Evolutionary conservation across 2,113 vertebrate species (phyloP).

Genomic region (Campylomormyrus numenius): DNA sequence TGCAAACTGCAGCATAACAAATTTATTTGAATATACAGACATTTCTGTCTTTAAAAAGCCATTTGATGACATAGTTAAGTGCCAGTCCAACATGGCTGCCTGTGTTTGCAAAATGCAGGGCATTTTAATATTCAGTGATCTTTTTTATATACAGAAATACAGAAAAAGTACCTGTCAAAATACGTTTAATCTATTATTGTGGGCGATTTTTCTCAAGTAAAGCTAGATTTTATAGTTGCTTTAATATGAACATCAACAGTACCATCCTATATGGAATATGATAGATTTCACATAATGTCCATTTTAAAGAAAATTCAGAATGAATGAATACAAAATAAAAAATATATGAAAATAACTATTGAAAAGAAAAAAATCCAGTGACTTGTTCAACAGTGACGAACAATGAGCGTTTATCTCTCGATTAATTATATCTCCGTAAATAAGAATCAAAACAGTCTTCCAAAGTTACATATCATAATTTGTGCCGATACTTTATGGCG

Average conservation of each 20-base stretch:
- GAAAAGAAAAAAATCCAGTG: neutral
- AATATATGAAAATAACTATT: neutral
- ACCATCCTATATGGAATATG: neutral
- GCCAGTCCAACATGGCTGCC: neutral
- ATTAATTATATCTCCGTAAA: constrained; percentile 4
- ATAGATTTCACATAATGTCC: neutral
- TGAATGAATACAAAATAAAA: neutral
- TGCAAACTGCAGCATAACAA: neutral
- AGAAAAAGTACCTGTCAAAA: neutral
- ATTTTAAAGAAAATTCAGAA: neutral
- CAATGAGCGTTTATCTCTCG: neutral
- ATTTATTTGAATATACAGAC: neutral
- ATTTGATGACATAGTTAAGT: neutral
- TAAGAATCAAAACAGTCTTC: neutral
- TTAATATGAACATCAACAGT: neutral
- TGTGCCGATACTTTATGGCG: neutral
- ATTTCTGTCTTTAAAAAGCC: neutral
- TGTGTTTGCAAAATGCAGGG: neutral
- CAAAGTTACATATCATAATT: constrained; percentile 14
- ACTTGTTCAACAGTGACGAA: neutral
- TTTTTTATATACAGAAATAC: neutral
- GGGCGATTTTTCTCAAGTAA: neutral
- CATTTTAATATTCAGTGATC: neutral
- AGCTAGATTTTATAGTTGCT: neutral
- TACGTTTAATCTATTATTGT: neutral